Evolutionary conservation across 1,140 invertebrate genomes (phyloP), one percentile per base, ranked within the genome.

Genomic region (Steinernema feltiae): DNA sequence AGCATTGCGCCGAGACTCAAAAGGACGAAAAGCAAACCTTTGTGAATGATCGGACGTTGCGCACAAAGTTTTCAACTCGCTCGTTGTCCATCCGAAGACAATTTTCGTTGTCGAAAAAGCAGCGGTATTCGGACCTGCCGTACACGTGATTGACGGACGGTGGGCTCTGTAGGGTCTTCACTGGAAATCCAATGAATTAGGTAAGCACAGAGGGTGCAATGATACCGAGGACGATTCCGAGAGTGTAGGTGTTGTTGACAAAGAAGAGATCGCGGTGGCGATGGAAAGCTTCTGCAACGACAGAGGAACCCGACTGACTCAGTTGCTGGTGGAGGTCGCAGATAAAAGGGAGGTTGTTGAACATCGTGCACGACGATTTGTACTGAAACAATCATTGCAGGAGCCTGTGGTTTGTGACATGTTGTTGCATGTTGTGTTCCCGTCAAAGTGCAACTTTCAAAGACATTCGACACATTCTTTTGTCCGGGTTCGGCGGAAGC

Each of bases 301-400:
- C 70, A 7, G 32, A 53, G 3, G 32, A 32, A 30, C 32, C 46
- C 46, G 70, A 71, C 21, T 71, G 70, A n/a, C 32, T 53, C 12
- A 71, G 32, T 27, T 71, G 70, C 70, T 71, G 70, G 70, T 71
- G 70, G 15, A 71, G 46, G 70, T 71, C 70, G 70, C 70, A 71
- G 70, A 71, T 32, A 27, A 35, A 70, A 15, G 70, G 70, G 32
- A 71, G 70, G 46, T 53, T 32, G 12, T 3, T 29, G 46, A 35
- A 35, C 3, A 32, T 7, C 2, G 32, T 53, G 70, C 70, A 71
- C 12, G 46, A 71, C 15, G 70, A 29, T 32, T 71, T 32, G 70
- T 71, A 71, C 46, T 71, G 53, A 63, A 63, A 41, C 35, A 41
- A 41, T 41, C 35, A 18, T 7, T 18, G 35, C 35, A 41, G 35